These are phyloP conservation scores for Cyaniris semiargus DNA, from an alignment of 2,888 invertebrate genomes.

Conservation along the genomic window DNA sequence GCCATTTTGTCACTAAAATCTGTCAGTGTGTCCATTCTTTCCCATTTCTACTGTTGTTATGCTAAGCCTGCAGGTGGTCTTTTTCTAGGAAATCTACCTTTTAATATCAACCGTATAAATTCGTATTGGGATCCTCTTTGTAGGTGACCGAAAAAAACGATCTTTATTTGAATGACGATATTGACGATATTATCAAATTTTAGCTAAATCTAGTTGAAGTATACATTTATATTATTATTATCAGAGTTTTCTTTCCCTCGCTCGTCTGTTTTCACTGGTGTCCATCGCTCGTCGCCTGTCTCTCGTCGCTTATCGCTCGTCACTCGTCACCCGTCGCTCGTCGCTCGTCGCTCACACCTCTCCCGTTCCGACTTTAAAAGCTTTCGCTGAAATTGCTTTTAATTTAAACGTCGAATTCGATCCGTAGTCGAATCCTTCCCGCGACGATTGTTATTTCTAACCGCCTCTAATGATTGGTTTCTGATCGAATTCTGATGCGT, in stretches of 20 bases:
- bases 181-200: no score
- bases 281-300: neutral
- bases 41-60: no score
- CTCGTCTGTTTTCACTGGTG: neutral
- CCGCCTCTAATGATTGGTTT: constrained; percentile 18
- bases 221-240: neutral
- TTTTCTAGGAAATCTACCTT: no score
- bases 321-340: neutral
- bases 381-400: constrained; percentile 25
- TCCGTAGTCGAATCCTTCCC: constrained; percentile 13
- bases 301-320: neutral
- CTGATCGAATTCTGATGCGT: constrained; percentile 21
- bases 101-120: no score
- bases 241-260: neutral
- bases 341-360: neutral
- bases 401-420: constrained; percentile 10
- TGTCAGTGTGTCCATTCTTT: no score
- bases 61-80: no score
- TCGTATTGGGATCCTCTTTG: no score
- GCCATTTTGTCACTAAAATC: no score
- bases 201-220: no score
- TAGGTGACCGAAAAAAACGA: no score
- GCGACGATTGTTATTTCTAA: constrained; percentile 10
- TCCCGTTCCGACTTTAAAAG: constrained; percentile 4
- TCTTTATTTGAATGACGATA: no score